Base-by-base conservation (phyloP, 2,888 invertebrate genomes). In the Lomographa bimaculata region DNA sequence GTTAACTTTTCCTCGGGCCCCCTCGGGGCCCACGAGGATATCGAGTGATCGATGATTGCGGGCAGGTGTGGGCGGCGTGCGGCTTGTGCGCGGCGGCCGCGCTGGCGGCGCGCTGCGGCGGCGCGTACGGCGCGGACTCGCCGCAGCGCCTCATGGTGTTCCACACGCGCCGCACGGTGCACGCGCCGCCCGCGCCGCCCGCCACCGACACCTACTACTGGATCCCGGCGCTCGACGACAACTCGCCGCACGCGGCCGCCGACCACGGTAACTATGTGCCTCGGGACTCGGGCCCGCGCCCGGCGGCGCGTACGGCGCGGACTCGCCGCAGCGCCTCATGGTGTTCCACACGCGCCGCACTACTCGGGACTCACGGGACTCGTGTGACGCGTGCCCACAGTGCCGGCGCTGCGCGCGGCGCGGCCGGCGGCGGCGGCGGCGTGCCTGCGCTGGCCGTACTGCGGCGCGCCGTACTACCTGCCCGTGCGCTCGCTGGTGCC, bases 391-490 rank as follows among this genome's bases (percentile, higher is more conserved):
- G 9, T 17, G 12, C 4, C 6, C 6, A 8, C 12, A 7, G 12
- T 9, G 28, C 11, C 8, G 10, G 40, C 10, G 38, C 5, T 21
- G 37, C 29, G 26, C 5, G 92, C 54, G 4, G 20, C 72, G 72
- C 82, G 25, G 72, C 79, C 34, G 82, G 91, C 71, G 80, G 91
- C 74, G 93, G 94, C 8, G 7, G 63, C 5, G 25, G 89, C 92
- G 56, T 95, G 95, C 75, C 75, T 83, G 29, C 79, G 85, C 38
- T 90, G 92, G 73, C 77, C 93, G 53, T 95, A 94, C 80, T 96
- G 96, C 80, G 96, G 95, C 39, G 85, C 94, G 78, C 95, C 96
- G 6, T 96, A 94, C 83, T 91, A 92, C 66, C 92, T 95, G 74
- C 96, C 96, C 18, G 93, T 94, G 54, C 86, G 91, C 43, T 86